Conservation (phyloP, 2,888 invertebrate species). For the Hetaerina titia region DNA sequence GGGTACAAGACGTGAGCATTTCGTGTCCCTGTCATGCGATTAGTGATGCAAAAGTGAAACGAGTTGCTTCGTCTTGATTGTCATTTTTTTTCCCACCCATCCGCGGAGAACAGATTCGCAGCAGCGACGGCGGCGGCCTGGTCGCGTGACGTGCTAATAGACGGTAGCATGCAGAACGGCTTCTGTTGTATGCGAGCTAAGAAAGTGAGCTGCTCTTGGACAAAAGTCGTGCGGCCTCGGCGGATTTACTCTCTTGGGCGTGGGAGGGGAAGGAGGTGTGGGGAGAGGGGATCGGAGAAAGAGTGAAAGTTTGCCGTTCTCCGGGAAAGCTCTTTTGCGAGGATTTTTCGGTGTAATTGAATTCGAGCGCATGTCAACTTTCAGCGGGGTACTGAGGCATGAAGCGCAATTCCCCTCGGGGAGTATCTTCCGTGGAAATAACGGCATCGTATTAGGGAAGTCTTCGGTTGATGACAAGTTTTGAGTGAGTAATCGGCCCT, state of each 20-base stretch:
- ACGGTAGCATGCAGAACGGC: constrained; percentile 32
- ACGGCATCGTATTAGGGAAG: neutral
- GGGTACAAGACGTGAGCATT: neutral
- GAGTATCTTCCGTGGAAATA: neutral
- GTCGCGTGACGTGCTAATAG: constrained; percentile 20
- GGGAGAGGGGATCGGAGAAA: neutral
- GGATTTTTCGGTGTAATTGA: neutral
- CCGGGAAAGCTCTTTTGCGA: constrained; percentile 21
- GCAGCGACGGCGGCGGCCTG: neutral
- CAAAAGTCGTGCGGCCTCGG: constrained; percentile 18
- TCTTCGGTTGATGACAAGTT: constrained; percentile 25
- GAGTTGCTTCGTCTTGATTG: neutral
- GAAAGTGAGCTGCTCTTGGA: constrained; percentile 24
- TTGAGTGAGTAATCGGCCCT: neutral
- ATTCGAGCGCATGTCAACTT: constrained; percentile 12
- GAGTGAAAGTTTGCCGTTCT: neutral
- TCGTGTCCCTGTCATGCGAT: neutral
- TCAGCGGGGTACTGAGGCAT: neutral
- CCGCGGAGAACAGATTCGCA: neutral
- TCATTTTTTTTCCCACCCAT: neutral
- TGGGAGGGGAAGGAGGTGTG: neutral
- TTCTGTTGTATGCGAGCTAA: constrained; percentile 2
- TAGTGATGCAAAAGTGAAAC: constrained; percentile 30
- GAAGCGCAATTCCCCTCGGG: neutral
- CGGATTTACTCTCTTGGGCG: neutral